Evolutionary conservation across 2,888 invertebrate species (phyloP), one percentile per base, ranked within the genome.

Genomic region (Caenorhabditis virilis): DNA sequence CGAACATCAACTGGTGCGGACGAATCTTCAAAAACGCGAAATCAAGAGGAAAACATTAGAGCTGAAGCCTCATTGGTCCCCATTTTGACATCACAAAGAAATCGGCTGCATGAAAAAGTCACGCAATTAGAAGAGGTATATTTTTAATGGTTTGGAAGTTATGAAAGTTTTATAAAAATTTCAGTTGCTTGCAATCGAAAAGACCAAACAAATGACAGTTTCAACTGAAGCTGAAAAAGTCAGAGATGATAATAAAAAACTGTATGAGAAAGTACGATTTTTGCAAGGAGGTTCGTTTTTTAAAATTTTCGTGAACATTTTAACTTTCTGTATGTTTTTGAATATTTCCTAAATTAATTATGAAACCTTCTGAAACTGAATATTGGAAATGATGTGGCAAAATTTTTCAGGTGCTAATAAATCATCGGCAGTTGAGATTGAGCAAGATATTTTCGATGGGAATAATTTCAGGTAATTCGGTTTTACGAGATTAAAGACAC

Each of bases 231-330:
- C 85, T 53, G 86, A 87, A 77, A 84, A 85, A 57, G 77, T 87
- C 15, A 78, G 86, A 50, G 84, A 84, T 1, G 87, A 87, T 78
- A 87, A 87, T 71, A 83, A 87, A 26, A 86, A 86, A 68, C 80
- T 87, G 52, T 87, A 86, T 67, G 87, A 87, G 77, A 87, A 87
- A 77, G 86, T 87, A 51, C 83, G 85, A 51, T 87, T 86, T 77
- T 81, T 87, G 35, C 87, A 87, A 78, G 86, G 86, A 77, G 64
- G 68, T 48, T 48, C 51, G 2, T n/a, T n/a, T n/a, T n/a, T n/a
- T n/a, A n/a, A n/a, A n/a, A n/a, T n/a, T n/a, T n/a, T n/a, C n/a
- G n/a, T n/a, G n/a, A n/a, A n/a, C n/a, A n/a, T n/a, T n/a, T n/a
- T n/a, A n/a, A n/a, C n/a, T n/a, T n/a, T n/a, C n/a, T n/a, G n/a